Conservation (phyloP, 2,888 invertebrate species). For the Petrolisthes cinctipes region DNA sequence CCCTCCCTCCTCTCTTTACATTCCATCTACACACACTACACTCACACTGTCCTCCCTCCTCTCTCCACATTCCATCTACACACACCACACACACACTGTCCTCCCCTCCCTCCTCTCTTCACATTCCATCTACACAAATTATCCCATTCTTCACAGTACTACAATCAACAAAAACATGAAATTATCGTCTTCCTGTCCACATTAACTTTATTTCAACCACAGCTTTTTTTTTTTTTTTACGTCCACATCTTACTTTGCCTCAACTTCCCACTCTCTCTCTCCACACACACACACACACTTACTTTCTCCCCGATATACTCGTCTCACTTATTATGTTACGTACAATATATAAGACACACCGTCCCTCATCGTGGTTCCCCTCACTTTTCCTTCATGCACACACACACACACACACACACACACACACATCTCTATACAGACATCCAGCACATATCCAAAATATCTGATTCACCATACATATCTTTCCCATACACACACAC, state of each 20-base stretch:
- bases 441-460: too few relatives aligned
- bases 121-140: not conserved
- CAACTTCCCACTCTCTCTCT: not conserved
- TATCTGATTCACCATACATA: not conserved
- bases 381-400: not conserved
- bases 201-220: too few relatives aligned
- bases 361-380: too few relatives aligned
- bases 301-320: not conserved
- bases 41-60: not conserved
- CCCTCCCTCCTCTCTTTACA: not conserved
- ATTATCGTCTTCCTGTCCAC: too few relatives aligned
- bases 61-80: not conserved
- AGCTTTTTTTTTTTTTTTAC: too few relatives aligned
- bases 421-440: too few relatives aligned
- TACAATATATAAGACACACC: too few relatives aligned
- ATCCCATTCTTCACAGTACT: not conserved
- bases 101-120: not conserved
- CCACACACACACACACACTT: not conserved
- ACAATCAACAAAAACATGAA: too few relatives aligned
- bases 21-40: not conserved
- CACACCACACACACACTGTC: not conserved
- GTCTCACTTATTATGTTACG: not conserved
- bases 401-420: not conserved
- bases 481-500: not conserved
- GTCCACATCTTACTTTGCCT: not conserved